phyloP scores from a whole-genome alignment of 1,140 invertebrate genomes.

The Monochamus saltuarius region DNA sequence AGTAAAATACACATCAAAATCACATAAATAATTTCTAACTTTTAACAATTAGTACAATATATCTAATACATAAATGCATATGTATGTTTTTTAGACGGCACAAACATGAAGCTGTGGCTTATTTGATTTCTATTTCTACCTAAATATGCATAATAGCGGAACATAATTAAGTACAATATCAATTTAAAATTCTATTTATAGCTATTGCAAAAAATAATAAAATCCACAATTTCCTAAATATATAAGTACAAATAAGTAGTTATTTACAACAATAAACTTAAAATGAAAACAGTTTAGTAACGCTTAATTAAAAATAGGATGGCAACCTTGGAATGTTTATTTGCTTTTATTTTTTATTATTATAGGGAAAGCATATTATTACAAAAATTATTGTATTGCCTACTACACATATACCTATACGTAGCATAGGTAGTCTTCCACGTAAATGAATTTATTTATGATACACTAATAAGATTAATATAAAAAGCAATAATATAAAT shows the following conservation, averaged over 20 bases:
- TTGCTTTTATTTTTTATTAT: conserved; percentile 3
- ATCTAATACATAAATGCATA: conserved; percentile 44
- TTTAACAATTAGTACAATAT: conserved; percentile 40
- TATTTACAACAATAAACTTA: conserved; percentile 38
- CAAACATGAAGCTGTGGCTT: conserved; percentile 39
- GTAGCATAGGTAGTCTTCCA: background rate
- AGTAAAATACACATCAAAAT: conserved; percentile 37
- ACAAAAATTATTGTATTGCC: conserved; percentile 40
- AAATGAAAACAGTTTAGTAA: conserved; percentile 13
- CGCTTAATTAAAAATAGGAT: conserved; percentile 14
- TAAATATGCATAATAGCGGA: conserved; percentile 18
- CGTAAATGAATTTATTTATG: too few relatives aligned
- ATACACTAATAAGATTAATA: background rate
- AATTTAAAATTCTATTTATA: background rate
- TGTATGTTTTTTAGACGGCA: conserved; percentile 36
- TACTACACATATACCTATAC: conserved; percentile 40
- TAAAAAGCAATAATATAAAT: conserved; percentile 1
- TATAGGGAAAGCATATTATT: conserved; percentile 5
- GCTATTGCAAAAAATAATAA: background rate
- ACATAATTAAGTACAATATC: background rate
- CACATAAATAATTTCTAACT: conserved; percentile 46
- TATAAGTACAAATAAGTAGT: conserved; percentile 4
- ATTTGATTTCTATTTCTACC: conserved; percentile 32
- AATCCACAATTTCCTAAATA: background rate
- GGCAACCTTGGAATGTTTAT: conserved; percentile 32